Evolutionary conservation across 2,888 invertebrate species (phyloP), one percentile per base, ranked within the genome.

Genomic region (Eubasilissa splendida): DNA sequence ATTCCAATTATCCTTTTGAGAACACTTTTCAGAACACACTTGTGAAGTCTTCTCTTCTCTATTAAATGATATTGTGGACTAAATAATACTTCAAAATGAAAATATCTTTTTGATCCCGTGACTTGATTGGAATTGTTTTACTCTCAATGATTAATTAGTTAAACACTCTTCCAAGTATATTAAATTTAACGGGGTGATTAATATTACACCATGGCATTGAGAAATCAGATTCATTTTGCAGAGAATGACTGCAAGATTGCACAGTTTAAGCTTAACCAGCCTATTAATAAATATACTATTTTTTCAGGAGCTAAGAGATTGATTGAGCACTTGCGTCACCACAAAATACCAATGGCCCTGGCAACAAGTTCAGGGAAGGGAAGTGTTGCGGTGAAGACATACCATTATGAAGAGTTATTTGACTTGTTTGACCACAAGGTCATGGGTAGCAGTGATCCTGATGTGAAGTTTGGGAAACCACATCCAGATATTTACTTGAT

Each of bases 401-500:
- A 89, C 54, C 91, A 93, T 83, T 92, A 94, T 86, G 87, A 89
- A 79, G 91, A 93, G 14, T 86, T 96, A 4, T 95, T 96, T 86
- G 86, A 90, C 2, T 86, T 94, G 58, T 95, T 96, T 85, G 87
- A 92, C 83, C 95, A 95, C 86, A 92, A 94, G 83, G 96, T 97
- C 0, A 93, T 94, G 85, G 96, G 96, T 0, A 94, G 95, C 33
- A 93, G 94, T 54, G 97, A 98, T 87, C 93, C 95, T 0, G 95
- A 96, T 84, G 96, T 98, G 0, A 94, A 93, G 86, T 88, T 91
- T 58, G 96, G 97, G 0, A 98, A 98, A 89, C 98, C 98, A 2
- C 91, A 93, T 74, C 98, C 98, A 1, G 97, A 97, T 87, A 95
- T 96, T 85, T 98, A 96, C 87, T 87, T 95, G 52, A 92, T 96